phyloP scores from a whole-genome alignment of 2,888 invertebrate genomes.

The Linhomoeus sp. region DNA sequence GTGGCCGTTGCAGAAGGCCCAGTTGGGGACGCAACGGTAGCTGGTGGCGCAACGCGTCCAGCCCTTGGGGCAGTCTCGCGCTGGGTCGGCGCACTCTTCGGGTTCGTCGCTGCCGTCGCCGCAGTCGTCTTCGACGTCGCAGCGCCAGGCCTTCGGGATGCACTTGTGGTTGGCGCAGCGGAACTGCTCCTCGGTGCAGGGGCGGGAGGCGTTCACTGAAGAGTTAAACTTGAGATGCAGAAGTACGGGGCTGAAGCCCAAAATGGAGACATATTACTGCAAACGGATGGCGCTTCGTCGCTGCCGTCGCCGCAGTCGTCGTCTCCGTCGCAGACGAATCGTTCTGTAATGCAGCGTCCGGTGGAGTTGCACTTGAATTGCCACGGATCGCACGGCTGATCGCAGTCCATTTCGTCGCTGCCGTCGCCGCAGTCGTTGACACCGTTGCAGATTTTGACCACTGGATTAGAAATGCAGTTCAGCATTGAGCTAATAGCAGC shows the following conservation, averaged over 20 bases:
- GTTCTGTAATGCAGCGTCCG: constrained; percentile 45
- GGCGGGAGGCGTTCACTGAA: too few relatives aligned
- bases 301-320: too few relatives aligned
- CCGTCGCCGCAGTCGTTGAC: constrained; percentile 25
- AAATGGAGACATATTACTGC: too few relatives aligned
- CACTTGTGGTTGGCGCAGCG: constrained; percentile 78
- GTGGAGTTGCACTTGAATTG: constrained; percentile 34
- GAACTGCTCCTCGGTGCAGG: constrained; percentile 74
- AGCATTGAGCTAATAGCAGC: too few relatives aligned
- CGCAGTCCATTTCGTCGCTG: constrained; percentile 25
- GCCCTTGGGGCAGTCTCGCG: constrained; percentile 73
- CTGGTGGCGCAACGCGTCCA: constrained; percentile 88
- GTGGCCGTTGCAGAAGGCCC: constrained; percentile 93
- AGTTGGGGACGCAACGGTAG: constrained; percentile 55
- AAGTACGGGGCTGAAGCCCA: too few relatives aligned
- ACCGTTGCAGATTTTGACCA: too few relatives aligned
- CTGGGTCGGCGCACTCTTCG: constrained; percentile 72
- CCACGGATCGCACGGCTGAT: too few relatives aligned
- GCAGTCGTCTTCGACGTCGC: constrained; percentile 73
- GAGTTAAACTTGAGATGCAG: too few relatives aligned
- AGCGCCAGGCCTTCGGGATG: constrained; percentile 65
- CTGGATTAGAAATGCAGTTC: too few relatives aligned
- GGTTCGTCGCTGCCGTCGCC: constrained; percentile 90
- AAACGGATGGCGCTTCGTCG: too few relatives aligned
- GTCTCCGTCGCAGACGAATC: too few relatives aligned